Evolutionary conservation across 2,888 invertebrate species (phyloP).

Genomic region (Sarcophaga rosellei): DNA sequence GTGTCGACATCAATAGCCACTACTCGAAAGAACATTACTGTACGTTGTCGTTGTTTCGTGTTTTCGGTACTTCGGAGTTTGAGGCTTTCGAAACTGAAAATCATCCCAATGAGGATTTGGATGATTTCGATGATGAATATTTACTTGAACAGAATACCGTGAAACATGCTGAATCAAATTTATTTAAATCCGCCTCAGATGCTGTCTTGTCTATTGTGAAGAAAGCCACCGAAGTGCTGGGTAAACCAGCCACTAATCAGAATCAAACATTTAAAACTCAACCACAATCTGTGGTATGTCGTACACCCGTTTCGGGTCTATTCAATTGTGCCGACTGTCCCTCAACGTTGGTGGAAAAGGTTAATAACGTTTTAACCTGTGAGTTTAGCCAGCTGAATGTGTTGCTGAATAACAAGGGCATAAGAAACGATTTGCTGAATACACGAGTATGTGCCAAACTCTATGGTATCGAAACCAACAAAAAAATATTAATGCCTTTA

Average conservation of each 20-base stretch:
- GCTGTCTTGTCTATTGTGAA: slow-evolving; percentile 96
- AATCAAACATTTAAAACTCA: slow-evolving; percentile 82
- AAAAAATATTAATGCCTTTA: slow-evolving; percentile 44
- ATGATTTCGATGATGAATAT: slow-evolving; percentile 87
- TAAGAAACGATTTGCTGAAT: slow-evolving; percentile 84
- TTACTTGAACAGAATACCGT: slow-evolving; percentile 76
- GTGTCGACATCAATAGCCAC: slow-evolving; percentile 95
- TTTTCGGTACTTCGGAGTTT: slow-evolving; percentile 96
- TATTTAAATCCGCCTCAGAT: slow-evolving; percentile 93
- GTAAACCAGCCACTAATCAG: slow-evolving; percentile 84
- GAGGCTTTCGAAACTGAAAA: slow-evolving; percentile 93
- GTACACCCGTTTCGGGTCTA: slow-evolving; percentile 86
- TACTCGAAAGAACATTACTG: slow-evolving; percentile 99
- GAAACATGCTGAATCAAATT: slow-evolving; percentile 84
- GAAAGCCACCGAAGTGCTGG: slow-evolving; percentile 93
- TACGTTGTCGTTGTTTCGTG: slow-evolving; percentile 96
- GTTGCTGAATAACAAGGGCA: slow-evolving; percentile 84
- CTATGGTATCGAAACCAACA: slow-evolving; percentile 84
- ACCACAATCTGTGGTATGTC: slow-evolving; percentile 82
- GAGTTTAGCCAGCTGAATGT: slow-evolving; percentile 84
- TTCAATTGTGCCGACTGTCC: slow-evolving; percentile 90
- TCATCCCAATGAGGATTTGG: slow-evolving; percentile 86
- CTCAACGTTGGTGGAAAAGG: slow-evolving; percentile 86
- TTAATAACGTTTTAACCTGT: slow-evolving; percentile 89
- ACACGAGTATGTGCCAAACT: slow-evolving; percentile 84